Evolutionary conservation across 2,888 invertebrate genomes (phyloP), one percentile per base, ranked within the genome.

Genomic region (Salticus scenicus): DNA sequence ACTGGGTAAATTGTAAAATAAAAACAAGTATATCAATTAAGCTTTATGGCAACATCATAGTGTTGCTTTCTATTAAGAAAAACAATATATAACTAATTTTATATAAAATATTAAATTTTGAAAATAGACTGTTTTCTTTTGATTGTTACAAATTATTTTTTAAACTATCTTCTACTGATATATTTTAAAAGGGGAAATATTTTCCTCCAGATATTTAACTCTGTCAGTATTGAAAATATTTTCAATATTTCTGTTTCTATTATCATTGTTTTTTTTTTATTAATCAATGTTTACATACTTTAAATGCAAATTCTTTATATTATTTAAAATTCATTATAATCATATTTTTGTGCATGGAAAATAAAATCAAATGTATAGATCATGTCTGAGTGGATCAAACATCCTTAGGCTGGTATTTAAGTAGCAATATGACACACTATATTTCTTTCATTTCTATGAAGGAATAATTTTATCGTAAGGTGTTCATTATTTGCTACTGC

Each of bases 31-130:
- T 57, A 57, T 57, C 57, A 57, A 24, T 57, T 24, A 24, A 7
- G 57, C 57, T 17, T 57, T 24, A 57, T 57, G 24, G 57, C 57
- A 57, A 24, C 24, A 57, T 24, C 5, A 0, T 24, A 12, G 24
- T 57, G 57, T 24, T 57, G 57, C 42, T 57, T 57, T 57, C 24
- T n/a, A n/a, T 24, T 57, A 57, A 24, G 57, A 24, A 24, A 57
- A 57, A 57, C 57, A 57, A 57, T 57, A 24, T 57, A 57, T 57
- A 57, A 57, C 57, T 57, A 57, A 20, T 57, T 57, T 57, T 57
- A 57, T 57, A 57, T 57, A 24, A 57, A 57, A 24, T 24, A 24
- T 24, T 24, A 2, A 57, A 24, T 57, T 57, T 57, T 24, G 24
- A 57, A 57, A 57, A 57, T 24, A 17, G 17, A 47, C 17, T 1